phyloP scores from a whole-genome alignment of 2,888 invertebrate species.

The Sthenelais limicola region DNA sequence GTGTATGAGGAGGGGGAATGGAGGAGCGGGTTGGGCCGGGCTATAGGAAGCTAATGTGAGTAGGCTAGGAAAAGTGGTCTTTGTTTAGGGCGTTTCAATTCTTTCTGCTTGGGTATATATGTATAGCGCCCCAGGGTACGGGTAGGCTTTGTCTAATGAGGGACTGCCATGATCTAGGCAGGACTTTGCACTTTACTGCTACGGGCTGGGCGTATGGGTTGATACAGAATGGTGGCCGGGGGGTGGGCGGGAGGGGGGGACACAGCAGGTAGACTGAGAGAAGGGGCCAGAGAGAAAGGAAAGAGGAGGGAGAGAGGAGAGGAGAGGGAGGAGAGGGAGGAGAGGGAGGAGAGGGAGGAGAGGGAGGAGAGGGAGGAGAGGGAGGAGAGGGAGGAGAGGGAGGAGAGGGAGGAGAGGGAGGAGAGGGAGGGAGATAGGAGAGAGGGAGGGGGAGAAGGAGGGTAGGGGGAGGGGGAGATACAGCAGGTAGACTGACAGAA shows the following conservation, averaged over 20 bases:
- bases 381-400: background rate
- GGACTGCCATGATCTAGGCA: too few species aligned
- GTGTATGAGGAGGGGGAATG: too few species aligned
- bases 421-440: background rate
- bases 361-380: background rate
- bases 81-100: too few species aligned
- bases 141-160: too few species aligned
- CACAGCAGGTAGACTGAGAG: background rate
- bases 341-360: background rate
- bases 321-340: background rate
- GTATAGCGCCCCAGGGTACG: too few species aligned
- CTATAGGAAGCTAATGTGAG: too few species aligned
- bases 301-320: background rate
- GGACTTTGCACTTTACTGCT: too few species aligned
- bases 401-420: background rate
- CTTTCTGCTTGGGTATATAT: too few species aligned
- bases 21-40: too few species aligned
- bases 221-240: background rate
- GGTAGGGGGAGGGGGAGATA: background rate
- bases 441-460: conserved; percentile 3
- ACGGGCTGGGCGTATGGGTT: background rate
- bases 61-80: too few species aligned
- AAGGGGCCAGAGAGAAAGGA: background rate
- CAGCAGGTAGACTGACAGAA: too few species aligned
- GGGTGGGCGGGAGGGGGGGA: background rate